Evolutionary conservation across 2,797 vertebrate species (phyloP), one percentile per base, ranked within the genome.

Genomic region (Sciurus carolinensis): DNA sequence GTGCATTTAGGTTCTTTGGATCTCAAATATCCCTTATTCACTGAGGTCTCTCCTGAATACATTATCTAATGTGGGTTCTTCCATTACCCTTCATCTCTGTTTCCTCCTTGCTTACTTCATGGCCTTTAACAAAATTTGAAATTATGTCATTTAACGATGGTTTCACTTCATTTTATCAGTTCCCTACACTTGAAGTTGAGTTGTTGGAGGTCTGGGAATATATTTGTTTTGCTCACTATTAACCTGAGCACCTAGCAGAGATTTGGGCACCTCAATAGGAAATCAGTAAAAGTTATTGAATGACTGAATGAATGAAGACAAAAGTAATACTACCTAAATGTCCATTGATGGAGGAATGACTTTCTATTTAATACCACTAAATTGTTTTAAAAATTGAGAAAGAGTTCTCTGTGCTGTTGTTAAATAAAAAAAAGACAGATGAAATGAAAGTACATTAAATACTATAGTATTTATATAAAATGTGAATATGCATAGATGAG

Each of bases 301-400:
- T 57, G n/a, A 71, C 75, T 47, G 11, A 91, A 26, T 62, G 7
- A 86, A 90, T 90, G 28, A 90, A 95, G 90, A 52, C 14, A 20
- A 84, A 85, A 52, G 18, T 91, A 95, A 66, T 83, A 72, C 20
- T 64, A 54, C 20, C 33, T 76, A 87, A 77, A 47, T 52, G 22
- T 36, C 39, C 4, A 47, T 47, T 17, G 84, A 6, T 54, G 42
- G 47, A 84, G n/a, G 39, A 83, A 71, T 12, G 42, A 3, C 12
- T 95, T 95, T 36, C 28, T 57, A 47, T 66, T 67, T 91, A 79
- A 67, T 52, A 26, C 7, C 2, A 54, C 62, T 66, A 28, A 85
- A 3, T 81, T 85, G 7, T 85, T 95, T 94, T 86, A 94, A 91
- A 97, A 15, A 47, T 69, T 77, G 24, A 72, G 69, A 83, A 87